Base-by-base conservation (phyloP, 1,140 invertebrate species). In the Cyphomyrmex costatus region DNA sequence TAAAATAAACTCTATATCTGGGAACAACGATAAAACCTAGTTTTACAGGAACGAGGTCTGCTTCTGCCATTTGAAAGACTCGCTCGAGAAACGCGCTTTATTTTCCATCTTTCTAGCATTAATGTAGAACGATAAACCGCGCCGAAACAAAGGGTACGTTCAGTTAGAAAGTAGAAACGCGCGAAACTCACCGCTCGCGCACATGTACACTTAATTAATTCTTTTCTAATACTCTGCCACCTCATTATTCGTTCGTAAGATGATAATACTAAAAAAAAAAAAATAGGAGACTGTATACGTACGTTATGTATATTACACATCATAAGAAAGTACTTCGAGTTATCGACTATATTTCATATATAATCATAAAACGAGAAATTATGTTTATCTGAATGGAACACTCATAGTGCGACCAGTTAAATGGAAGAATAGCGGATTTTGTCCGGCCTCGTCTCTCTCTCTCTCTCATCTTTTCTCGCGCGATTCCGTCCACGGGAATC, bases 121-220 rank as follows among this genome's bases (percentile, higher is more conserved):
- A 58, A 56, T 58, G 33, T 71, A 19, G 30, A 51, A 66, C 77
- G 42, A 79, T 79, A 53, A 79, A 68, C 51, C n/a, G 21, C 61
- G 36, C n/a, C 33, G 66, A 82, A 71, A 82, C 65, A 71, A 82
- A 82, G 33, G 33, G 19, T 71, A 82, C 19, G 5, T 79, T 24
- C 30, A 68, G 66, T 58, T 82, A 82, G 79, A 82, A 82, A 82
- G 79, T 71, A 82, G 79, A 82, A 82, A 58, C 51, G 66, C 21
- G 63, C 30, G 77, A 65, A 27, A 78, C 63, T 49, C 46, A 30
- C 14, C 77, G 24, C 24, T 56, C 63, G 33, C 51, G 33, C 27
- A 53, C n/a, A 51, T 12, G 8, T 30, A 46, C 24, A 27, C n/a
- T 58, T 82, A 71, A 82, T 82, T 71, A 58, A 30, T 82, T 46